A percentile compares a stretch with the other conserved stretches of the same genome.
These are phyloP conservation scores for Carduelis carduelis DNA, from an alignment of 2,797 vertebrate species.

Conservation along the genomic window DNA sequence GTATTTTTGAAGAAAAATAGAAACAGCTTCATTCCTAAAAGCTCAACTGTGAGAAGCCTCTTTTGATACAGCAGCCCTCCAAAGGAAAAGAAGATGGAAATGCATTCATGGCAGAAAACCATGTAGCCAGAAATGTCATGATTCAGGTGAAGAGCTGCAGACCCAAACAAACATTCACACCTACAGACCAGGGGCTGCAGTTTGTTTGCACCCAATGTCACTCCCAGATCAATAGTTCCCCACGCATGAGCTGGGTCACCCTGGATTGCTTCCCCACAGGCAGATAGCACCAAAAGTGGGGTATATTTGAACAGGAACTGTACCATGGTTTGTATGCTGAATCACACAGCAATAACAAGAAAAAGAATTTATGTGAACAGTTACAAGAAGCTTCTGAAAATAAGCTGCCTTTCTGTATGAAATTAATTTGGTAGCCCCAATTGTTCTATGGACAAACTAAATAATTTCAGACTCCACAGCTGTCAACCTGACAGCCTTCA, in stretches of 20 bases:
- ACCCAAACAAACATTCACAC: neutral
- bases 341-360: neutral
- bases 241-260: fast-evolving
- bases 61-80: neutral
- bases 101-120: neutral
- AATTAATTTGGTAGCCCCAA: neutral
- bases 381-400: neutral
- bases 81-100: neutral
- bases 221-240: fast-evolving
- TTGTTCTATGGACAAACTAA: neutral
- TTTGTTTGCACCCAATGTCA: neutral
- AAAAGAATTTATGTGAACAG: neutral
- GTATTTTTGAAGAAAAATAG: neutral
- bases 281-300: neutral
- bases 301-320: neutral
- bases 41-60: neutral
- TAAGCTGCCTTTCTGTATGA: neutral
- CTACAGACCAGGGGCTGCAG: neutral
- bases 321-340: neutral
- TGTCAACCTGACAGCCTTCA: neutral
- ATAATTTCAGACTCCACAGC: neutral
- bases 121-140: fast-evolving
- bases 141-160: neutral
- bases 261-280: neutral
- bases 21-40: neutral